These are phyloP conservation scores for Cyclura pinguis DNA, from an alignment of 2,797 vertebrate species.

Conservation along the genomic window DNA sequence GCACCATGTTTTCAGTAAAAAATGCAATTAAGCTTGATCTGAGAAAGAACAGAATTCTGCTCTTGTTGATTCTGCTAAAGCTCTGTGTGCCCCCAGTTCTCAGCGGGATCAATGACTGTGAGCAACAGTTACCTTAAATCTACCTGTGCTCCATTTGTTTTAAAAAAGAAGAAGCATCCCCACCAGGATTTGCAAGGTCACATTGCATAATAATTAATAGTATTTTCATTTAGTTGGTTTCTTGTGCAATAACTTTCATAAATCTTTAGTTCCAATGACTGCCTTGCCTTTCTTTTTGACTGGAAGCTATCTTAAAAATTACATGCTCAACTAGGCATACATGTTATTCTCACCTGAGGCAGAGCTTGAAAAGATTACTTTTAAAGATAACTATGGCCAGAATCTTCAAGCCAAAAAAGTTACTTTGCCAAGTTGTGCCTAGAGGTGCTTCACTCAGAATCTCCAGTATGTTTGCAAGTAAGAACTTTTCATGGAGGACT, in stretches of 20 bases:
- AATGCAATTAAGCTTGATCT: too few relatives aligned
- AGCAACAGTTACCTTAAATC: fast-evolving
- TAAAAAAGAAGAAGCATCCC: background rate
- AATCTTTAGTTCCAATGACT: background rate
- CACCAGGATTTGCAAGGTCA: background rate
- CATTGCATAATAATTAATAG: background rate
- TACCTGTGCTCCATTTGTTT: background rate
- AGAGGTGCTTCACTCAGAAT: background rate
- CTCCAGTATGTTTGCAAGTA: background rate
- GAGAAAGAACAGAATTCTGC: too few relatives aligned
- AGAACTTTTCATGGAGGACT: background rate
- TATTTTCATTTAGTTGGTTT: conserved; percentile 26
- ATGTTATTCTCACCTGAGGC: background rate
- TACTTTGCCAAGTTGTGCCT: background rate
- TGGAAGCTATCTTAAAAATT: background rate
- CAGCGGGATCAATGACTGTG: background rate
- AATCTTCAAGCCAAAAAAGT: too few relatives aligned
- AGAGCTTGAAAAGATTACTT: too few relatives aligned
- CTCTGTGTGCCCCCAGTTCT: background rate
- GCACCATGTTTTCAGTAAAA: too few relatives aligned
- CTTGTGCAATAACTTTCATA: conserved; percentile 51
- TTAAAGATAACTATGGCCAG: too few relatives aligned
- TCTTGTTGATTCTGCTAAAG: too few relatives aligned
- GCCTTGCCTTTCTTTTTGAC: background rate
- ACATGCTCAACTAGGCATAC: background rate